phyloP scores from a whole-genome alignment of 1,140 invertebrate genomes.

The Psilanteris sp. region DNA sequence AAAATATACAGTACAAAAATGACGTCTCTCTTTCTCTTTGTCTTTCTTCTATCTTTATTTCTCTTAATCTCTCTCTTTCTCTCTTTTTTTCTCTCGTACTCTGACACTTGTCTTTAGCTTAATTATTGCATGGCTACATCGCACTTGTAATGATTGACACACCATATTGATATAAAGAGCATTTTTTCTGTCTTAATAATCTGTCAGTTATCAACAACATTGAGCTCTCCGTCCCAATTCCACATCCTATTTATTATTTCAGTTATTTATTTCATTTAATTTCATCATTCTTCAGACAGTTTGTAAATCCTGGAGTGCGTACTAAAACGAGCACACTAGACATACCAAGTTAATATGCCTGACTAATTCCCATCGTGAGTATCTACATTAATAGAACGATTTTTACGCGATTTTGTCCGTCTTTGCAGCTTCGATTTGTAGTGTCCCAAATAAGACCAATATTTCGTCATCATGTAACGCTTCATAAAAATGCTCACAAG shows the following conservation, averaged over 20 bases:
- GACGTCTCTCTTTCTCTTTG: no score
- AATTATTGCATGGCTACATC: constrained; percentile 49
- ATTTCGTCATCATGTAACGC: constrained; percentile 11
- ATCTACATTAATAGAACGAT: constrained; percentile 45
- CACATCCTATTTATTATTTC: constrained; percentile 2
- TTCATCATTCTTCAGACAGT: constrained; percentile 42
- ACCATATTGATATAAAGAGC: constrained; percentile 41
- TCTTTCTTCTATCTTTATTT: no score
- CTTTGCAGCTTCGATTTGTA: constrained; percentile 32
- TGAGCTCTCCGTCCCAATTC: not conserved
- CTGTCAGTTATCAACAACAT: not conserved
- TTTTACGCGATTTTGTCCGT: constrained; percentile 44
- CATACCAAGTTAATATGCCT: constrained; percentile 35
- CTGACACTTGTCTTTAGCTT: constrained; percentile 42
- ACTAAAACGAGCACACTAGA: constrained; percentile 48
- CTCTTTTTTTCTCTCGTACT: constrained; percentile 31
- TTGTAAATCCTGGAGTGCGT: constrained; percentile 36
- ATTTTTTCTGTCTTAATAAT: constrained; percentile 6
- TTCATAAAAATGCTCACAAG: constrained; percentile 24
- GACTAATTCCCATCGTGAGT: constrained; percentile 52
- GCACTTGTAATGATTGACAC: constrained; percentile 57
- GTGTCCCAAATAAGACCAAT: constrained; percentile 1
- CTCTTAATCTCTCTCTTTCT: no score
- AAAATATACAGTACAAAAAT: constrained; percentile 42
- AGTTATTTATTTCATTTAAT: constrained; percentile 37